Base-by-base conservation (phyloP, 2,113 vertebrate genomes). In the Tylochromis polylepis region DNA sequence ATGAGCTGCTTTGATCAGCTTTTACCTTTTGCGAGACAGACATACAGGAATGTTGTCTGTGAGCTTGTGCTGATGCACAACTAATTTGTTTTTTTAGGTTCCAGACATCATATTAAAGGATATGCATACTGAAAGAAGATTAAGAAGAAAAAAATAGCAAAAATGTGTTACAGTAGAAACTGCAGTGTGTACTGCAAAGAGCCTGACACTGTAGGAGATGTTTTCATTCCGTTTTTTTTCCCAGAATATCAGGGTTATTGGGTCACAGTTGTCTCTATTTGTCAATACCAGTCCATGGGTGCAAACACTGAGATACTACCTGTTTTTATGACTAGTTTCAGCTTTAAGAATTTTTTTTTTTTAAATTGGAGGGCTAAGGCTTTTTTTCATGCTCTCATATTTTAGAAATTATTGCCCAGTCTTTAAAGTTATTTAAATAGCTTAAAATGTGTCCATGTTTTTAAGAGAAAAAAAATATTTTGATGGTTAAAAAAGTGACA, bases 1-100 rank as follows among this genome's bases (percentile, higher is more conserved):
- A 85, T 62, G 56, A 78, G 80, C 81, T 56, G 83, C 93, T 93
- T 90, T 94, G 87, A 94, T 92, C 79, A 41, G 86, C 83, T 83
- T 65, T 72, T 75, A 85, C 46, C 79, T 85, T 88, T 85, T 82
- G 41, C 60, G 65, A 87, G 84, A 88, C 83, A 79, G 82, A 83
- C 88, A 65, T 15, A 38, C 67, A 90, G 86, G 83, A 87, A 60
- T 43, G 5, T 16, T 18, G 79, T 41, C 79, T 81, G 77, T 79
- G 38, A 89, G 82, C 77, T 79, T 87, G 34, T 82, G 72, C 62
- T 77, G 84, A 84, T 43, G 85, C 57, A 43, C 79, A 85, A 77
- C 46, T 65, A 8, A 1, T 78, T 85, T 85, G 58, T 67, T 58
- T 57, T 65, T 67, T 82, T 15, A 80, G 59, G 62, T 49, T 53